Evolutionary conservation across 2,888 invertebrate genomes (phyloP), one percentile per base, ranked within the genome.

Genomic region (Rhopalosiphum nymphaeae): DNA sequence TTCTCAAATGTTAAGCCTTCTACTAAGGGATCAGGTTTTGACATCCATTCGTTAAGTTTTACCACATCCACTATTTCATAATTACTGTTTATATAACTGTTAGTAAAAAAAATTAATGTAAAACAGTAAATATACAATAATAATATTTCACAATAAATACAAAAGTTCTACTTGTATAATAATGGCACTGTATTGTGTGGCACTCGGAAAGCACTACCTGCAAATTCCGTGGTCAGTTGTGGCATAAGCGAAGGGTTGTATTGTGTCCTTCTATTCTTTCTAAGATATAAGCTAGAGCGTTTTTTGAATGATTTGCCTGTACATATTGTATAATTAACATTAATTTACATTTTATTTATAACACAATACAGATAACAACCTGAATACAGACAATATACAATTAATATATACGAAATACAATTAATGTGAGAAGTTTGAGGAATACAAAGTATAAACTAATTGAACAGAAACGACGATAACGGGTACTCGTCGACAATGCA

Each of bases 101-200:
- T 29, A 10, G 36, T 4, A 36, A 91, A 61, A 36, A 42, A 78
- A 36, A 29, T 29, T 85, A 10, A 44, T 42, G 46, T n/a, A 36
- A 46, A 49, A 90, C 26, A 46, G 49, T 13, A n/a, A n/a, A n/a
- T n/a, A 78, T 0, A 26, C 4, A 89, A 57, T 3, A 56, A 67
- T 46, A 36, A 26, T 53, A 26, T 44, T 53, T 78, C n/a, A 36
- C 16, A 2, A 9, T 78, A 16, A 36, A 21, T 36, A 78, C 2
- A 36, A 36, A 36, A 36, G 9, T 29, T n/a, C 57, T 86, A 91
- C 91, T 86, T 25, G 91, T 86, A 91, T 61, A 25, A 61, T 25
- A 42, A 44, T 36, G 89, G 89, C 29, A 89, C 2, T 44, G 84
- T 93, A n/a, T 89, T 93, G n/a, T 93, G 93, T 16, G 78, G 78